These are phyloP conservation scores for Nymphalis polychloros DNA, from an alignment of 2,888 invertebrate species.

Conservation along the genomic window DNA sequence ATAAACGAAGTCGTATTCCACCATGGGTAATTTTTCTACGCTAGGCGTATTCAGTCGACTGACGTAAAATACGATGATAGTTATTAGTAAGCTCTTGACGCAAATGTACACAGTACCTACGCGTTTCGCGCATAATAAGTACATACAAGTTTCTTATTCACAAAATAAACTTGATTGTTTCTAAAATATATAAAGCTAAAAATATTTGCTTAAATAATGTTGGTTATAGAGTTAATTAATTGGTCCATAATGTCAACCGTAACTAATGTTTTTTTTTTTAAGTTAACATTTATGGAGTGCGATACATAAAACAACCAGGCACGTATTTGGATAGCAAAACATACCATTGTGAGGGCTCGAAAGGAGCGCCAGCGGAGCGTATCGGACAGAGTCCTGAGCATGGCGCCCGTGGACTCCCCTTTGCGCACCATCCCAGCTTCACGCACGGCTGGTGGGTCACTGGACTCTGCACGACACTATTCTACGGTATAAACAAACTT, in stretches of 20 bases:
- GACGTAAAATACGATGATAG: slow-evolving; percentile 25
- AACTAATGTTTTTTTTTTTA: not conserved
- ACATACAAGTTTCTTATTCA: too few species aligned
- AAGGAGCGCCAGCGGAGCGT: slow-evolving; percentile 74
- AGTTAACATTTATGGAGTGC: not conserved
- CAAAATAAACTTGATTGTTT: too few species aligned
- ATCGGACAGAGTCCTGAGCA: slow-evolving; percentile 72
- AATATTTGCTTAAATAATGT: too few species aligned
- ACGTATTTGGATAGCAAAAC: slow-evolving; percentile 51
- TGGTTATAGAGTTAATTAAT: too few species aligned
- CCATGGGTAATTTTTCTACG: slow-evolving; percentile 31
- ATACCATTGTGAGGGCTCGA: slow-evolving; percentile 66
- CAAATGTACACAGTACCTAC: slow-evolving; percentile 9
- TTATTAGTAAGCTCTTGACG: slow-evolving; percentile 30
- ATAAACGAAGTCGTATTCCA: slow-evolving; percentile 20
- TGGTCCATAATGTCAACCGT: too few species aligned
- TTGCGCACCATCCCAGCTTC: slow-evolving; percentile 77
- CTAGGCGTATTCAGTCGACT: slow-evolving; percentile 27
- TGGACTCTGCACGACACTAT: slow-evolving; percentile 56
- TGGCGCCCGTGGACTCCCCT: slow-evolving; percentile 73
- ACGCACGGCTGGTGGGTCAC: slow-evolving; percentile 76
- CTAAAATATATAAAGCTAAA: too few species aligned
- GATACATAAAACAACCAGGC: slow-evolving; percentile 27
- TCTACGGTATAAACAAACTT: slow-evolving; percentile 22
- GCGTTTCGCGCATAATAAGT: too few species aligned